phyloP scores from a whole-genome alignment of 1,140 invertebrate species.

The Platyscapa corneri region DNA sequence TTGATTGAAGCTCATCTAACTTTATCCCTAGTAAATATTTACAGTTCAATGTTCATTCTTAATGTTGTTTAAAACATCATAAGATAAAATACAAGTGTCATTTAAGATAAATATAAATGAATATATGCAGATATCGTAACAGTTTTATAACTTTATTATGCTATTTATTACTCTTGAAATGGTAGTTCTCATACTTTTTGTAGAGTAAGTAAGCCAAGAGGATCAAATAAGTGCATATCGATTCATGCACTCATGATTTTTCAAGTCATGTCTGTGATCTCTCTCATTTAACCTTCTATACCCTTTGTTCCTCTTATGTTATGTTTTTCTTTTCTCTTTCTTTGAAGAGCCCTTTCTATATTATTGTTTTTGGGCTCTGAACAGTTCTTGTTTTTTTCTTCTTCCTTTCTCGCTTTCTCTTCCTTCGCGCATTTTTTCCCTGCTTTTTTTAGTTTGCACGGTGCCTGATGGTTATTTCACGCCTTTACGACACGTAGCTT shows the following conservation, averaged over 20 bases:
- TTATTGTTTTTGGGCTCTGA: slow-evolving; percentile 58
- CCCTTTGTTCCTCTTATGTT: slow-evolving; percentile 45
- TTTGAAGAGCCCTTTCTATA: slow-evolving; percentile 51
- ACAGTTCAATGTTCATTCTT: neutral
- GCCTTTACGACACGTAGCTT: slow-evolving; percentile 45
- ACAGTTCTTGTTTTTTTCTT: slow-evolving; percentile 16
- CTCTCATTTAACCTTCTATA: slow-evolving; percentile 23
- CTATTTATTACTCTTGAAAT: slow-evolving; percentile 45
- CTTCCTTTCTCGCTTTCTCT: neutral
- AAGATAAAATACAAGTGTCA: neutral
- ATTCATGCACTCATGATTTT: slow-evolving; percentile 55
- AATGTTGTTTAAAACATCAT: neutral
- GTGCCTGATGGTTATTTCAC: slow-evolving; percentile 41
- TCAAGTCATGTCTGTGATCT: neutral
- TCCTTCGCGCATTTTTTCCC: slow-evolving; percentile 14
- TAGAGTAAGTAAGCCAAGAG: slow-evolving; percentile 29
- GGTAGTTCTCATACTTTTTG: neutral
- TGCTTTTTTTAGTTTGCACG: slow-evolving; percentile 10
- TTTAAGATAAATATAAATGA: slow-evolving; percentile 2
- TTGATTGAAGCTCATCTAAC: neutral
- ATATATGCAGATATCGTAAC: neutral
- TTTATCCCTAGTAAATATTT: neutral
- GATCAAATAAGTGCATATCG: slow-evolving; percentile 17
- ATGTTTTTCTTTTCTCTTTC: slow-evolving; percentile 31
- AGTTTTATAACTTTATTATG: slow-evolving; percentile 44